phyloP scores from a whole-genome alignment of 2,888 invertebrate genomes.

The Troglohyphantes excavatus region DNA sequence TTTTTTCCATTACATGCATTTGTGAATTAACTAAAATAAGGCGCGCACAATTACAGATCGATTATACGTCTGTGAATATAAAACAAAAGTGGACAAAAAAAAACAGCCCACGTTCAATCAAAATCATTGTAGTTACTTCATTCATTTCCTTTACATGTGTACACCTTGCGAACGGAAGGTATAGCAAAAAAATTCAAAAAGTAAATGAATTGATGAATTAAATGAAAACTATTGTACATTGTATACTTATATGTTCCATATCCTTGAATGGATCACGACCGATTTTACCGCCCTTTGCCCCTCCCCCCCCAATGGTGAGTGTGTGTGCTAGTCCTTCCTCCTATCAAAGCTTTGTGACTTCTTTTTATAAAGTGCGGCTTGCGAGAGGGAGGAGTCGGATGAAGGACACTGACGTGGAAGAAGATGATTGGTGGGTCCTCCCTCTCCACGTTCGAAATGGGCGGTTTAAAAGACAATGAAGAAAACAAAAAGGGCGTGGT shows the following conservation, averaged over 20 bases:
- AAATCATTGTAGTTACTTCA: slow-evolving; percentile 12
- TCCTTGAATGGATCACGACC: slow-evolving; percentile 43
- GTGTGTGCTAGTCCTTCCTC: slow-evolving; percentile 78
- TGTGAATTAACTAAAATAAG: slow-evolving; percentile 1
- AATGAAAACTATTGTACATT: slow-evolving; percentile 65
- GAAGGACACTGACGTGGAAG: background rate
- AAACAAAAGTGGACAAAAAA: background rate
- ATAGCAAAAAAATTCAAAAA: slow-evolving; percentile 13
- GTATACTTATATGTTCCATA: slow-evolving; percentile 66
- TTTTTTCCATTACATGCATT: background rate
- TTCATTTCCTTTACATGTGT: slow-evolving; percentile 62
- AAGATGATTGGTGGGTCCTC: background rate
- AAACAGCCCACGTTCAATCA: background rate
- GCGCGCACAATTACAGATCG: slow-evolving; percentile 36
- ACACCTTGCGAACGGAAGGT: slow-evolving; percentile 46
- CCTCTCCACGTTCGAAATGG: background rate
- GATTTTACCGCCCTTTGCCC: slow-evolving; percentile 74
- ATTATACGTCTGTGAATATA: slow-evolving; percentile 24
- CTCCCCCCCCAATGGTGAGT: slow-evolving; percentile 17
- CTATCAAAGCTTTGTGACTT: slow-evolving; percentile 72
- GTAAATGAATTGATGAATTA: background rate
- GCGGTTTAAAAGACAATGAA: background rate
- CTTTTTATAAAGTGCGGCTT: slow-evolving; percentile 65
- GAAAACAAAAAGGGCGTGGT: background rate
- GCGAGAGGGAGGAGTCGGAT: slow-evolving; percentile 39